Evolutionary conservation across 1,140 invertebrate species (phyloP), one percentile per base, ranked within the genome.

Genomic region (Drosophila persimilis): DNA sequence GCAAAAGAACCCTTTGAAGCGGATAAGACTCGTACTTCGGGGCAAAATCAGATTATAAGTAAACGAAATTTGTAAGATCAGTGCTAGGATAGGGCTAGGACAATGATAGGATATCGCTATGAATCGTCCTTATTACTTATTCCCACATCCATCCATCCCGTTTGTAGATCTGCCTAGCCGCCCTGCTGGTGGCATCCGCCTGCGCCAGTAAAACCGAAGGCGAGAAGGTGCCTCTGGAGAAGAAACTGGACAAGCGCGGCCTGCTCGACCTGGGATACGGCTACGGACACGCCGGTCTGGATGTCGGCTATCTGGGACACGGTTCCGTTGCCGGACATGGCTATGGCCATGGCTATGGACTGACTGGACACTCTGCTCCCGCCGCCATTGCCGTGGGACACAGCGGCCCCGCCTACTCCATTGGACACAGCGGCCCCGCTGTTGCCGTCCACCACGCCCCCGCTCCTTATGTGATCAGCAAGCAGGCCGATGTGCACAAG

Each of bases 131-230:
- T n/a, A n/a, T 53, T 44, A 61, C 51, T 5, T n/a, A 26, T 39
- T 13, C 11, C n/a, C 15, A 24, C 20, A 17, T 29, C 35, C 51
- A 8, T 57, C 58, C 50, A 24, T 51, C 20, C 90, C 90, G 50
- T 86, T 94, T 92, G 17, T 93, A 96, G 95, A 92, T 95, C 85
- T 94, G 93, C 84, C 90, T 95, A 92, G 93, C 94, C 91, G 92
- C 95, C 92, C 93, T 96, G 92, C 94, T 95, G 92, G 94, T 96
- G 92, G 93, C 94, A 90, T 94, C 93, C 70, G 83, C 83, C 48
- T 86, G 52, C 91, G 92, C 94, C 81, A 94, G 94, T 92, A 80
- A 86, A 41, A 72, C 79, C 53, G 80, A 75, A 17, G 77, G 64
- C 39, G 84, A 94, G 90, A 94, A 94, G 91, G 93, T 93, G 78